Evolutionary conservation across 1,140 invertebrate species (phyloP).

Genomic region (Plodia interpunctella): DNA sequence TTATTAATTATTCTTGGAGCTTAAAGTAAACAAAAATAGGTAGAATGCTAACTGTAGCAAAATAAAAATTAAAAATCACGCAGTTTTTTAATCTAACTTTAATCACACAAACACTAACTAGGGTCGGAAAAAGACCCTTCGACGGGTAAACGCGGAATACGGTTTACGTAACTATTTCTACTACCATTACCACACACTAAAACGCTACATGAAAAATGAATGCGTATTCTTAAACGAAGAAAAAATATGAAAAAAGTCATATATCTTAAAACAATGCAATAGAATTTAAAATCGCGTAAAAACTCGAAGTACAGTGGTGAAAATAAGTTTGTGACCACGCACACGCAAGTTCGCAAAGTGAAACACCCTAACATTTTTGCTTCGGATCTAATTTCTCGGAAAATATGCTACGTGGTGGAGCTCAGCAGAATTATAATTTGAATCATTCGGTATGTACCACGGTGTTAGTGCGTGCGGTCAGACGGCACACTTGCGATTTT

Average conservation of each 20-base stretch:
- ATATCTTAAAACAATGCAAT: background rate
- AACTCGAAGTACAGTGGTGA: background rate
- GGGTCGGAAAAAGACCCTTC: background rate
- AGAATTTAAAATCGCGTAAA: slow-evolving; percentile 3
- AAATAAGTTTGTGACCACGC: slow-evolving; percentile 19
- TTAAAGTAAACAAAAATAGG: no score
- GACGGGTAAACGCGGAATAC: background rate
- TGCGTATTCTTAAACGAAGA: slow-evolving; percentile 13
- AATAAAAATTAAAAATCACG: no score
- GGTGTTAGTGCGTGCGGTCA: slow-evolving; percentile 20
- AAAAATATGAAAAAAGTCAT: background rate
- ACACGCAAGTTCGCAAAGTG: slow-evolving; percentile 23
- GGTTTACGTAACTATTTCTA: slow-evolving; percentile 4
- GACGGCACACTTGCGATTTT: background rate
- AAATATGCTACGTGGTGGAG: slow-evolving; percentile 54
- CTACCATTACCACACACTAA: slow-evolving; percentile 15
- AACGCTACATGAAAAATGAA: slow-evolving; percentile 34
- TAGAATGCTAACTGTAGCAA: no score
- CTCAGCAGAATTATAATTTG: slow-evolving; percentile 49
- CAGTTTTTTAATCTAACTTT: background rate
- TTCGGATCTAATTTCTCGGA: slow-evolving; percentile 51
- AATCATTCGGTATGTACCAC: slow-evolving; percentile 36
- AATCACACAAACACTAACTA: background rate
- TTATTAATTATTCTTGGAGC: no score
- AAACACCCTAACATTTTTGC: slow-evolving; percentile 32